Evolutionary conservation across 2,113 vertebrate genomes (phyloP).

Genomic region (Phocoena sinus): DNA sequence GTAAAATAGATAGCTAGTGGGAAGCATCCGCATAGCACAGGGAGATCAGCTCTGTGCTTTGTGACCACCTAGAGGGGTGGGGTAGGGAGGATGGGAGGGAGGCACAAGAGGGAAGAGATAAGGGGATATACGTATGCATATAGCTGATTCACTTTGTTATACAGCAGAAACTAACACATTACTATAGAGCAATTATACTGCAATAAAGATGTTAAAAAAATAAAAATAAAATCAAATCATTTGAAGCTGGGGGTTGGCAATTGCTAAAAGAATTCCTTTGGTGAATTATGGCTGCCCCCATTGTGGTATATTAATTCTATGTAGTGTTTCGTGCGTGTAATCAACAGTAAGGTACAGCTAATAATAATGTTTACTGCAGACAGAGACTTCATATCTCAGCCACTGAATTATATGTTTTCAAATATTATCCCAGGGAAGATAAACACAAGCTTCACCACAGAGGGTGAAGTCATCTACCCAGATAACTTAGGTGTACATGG

Average conservation of each 20-base stretch:
- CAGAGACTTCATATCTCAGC: neutral
- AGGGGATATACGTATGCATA: too few species aligned
- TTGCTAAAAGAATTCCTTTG: neutral
- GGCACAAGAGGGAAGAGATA: too few species aligned
- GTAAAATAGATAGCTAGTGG: too few species aligned
- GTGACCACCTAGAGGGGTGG: too few species aligned
- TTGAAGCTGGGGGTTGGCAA: neutral
- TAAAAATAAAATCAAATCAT: neutral
- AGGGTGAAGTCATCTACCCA: neutral
- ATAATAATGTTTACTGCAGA: neutral
- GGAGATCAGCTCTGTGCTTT: too few species aligned
- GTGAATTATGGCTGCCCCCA: neutral
- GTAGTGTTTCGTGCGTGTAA: neutral
- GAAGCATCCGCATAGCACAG: too few species aligned
- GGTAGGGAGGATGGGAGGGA: too few species aligned
- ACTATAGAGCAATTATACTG: too few species aligned
- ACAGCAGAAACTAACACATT: too few species aligned
- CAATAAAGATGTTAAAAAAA: too few species aligned
- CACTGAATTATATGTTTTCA: neutral
- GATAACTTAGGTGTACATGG: accelerated
- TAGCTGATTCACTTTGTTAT: too few species aligned
- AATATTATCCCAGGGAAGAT: neutral
- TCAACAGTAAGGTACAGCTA: neutral
- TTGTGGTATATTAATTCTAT: neutral
- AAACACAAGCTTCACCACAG: neutral